phyloP scores from a whole-genome alignment of 2,113 vertebrate species.

The Python bivittatus region DNA sequence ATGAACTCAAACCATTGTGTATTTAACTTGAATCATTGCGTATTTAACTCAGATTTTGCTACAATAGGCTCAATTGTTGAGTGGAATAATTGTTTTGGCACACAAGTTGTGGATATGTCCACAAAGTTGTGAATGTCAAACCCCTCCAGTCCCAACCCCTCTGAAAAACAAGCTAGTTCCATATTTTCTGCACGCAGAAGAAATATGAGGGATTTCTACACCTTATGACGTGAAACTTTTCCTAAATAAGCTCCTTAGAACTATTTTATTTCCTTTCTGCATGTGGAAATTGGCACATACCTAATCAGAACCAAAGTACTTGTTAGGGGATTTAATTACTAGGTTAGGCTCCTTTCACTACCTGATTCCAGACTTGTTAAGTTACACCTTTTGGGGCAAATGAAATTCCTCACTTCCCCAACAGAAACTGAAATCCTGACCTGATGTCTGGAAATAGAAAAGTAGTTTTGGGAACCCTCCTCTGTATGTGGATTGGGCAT shows the following conservation, averaged over 20 bases:
- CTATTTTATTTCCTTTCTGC: neutral
- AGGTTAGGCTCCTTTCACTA: neutral
- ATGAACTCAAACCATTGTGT: too few species aligned
- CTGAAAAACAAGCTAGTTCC: neutral
- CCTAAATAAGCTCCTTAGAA: neutral
- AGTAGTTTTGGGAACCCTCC: constrained; percentile 84
- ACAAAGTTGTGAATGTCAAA: neutral
- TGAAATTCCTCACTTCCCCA: neutral
- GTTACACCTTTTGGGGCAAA: neutral
- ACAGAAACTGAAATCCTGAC: constrained; percentile 58
- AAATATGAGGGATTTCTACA: neutral
- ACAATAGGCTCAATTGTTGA: too few species aligned
- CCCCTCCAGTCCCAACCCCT: neutral
- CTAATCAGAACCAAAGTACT: neutral
- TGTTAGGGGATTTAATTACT: neutral
- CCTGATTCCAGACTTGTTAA: neutral
- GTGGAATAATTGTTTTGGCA: neutral
- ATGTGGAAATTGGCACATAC: neutral
- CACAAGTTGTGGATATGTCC: neutral
- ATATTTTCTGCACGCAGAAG: neutral
- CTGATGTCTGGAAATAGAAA: constrained; percentile 81
- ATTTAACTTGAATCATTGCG: too few species aligned
- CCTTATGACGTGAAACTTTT: neutral
- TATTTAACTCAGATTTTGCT: too few species aligned
- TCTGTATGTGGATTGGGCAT: constrained; percentile 88